phyloP scores from a whole-genome alignment of 2,113 vertebrate species.

The Pachypanchax playfairii region DNA sequence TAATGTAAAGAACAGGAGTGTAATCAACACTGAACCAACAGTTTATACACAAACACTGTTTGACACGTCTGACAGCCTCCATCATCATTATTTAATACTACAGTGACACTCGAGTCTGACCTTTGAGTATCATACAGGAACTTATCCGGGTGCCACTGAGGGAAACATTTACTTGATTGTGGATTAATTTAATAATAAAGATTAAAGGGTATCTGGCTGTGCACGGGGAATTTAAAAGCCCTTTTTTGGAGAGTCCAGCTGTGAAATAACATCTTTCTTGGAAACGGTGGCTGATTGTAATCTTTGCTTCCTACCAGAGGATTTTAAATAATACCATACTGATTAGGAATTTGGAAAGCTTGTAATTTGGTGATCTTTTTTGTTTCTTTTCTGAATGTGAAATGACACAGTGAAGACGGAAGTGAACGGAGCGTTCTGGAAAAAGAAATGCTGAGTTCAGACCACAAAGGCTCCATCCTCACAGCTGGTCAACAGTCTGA shows the following conservation, averaged over 20 bases:
- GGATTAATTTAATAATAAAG: slow-evolving; percentile 16
- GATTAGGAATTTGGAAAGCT: slow-evolving; percentile 35
- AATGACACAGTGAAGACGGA: not conserved
- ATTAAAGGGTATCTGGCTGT: slow-evolving; percentile 1
- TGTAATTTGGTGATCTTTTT: slow-evolving; percentile 27
- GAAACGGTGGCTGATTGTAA: slow-evolving; percentile 41
- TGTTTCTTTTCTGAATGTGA: slow-evolving; percentile 14
- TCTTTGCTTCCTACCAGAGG: slow-evolving; percentile 15
- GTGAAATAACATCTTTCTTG: slow-evolving; percentile 18
- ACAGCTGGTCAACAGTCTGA: not conserved
- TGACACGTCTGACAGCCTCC: not conserved
- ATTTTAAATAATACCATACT: slow-evolving; percentile 28
- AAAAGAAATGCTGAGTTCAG: not conserved
- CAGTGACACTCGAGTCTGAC: not conserved
- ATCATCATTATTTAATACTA: not conserved
- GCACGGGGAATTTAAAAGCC: not conserved
- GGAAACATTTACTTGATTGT: not conserved
- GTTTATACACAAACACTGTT: not conserved
- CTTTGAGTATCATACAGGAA: not conserved
- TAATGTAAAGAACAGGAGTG: not conserved
- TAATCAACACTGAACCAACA: not conserved
- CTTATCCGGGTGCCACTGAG: not conserved
- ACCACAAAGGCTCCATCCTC: not conserved
- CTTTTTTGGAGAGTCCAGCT: slow-evolving; percentile 5
- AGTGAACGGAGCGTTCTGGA: not conserved